Conservation (phyloP, 1,140 invertebrate species). For the Monomorium pharaonis region DNA sequence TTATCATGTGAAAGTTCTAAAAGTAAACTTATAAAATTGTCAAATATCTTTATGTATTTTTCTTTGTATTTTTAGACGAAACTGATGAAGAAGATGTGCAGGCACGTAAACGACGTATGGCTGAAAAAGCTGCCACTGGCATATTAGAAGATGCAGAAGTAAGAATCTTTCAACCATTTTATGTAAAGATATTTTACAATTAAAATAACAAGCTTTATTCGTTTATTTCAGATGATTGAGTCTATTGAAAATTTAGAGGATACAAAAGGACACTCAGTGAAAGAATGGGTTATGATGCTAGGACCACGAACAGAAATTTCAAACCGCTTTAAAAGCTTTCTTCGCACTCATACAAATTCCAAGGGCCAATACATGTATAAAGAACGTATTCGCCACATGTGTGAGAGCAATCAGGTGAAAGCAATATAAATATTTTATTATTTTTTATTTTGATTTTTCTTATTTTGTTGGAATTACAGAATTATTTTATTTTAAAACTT, state of each 20-base stretch:
- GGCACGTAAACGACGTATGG: slow-evolving; percentile 90
- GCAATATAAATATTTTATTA: neutral
- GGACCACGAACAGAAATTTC: slow-evolving; percentile 98
- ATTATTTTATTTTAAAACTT: neutral
- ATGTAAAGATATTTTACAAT: neutral
- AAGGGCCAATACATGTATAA: slow-evolving; percentile 96
- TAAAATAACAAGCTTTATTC: slow-evolving; percentile 44
- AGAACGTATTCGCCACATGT: slow-evolving; percentile 97
- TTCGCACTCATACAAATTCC: slow-evolving; percentile 95
- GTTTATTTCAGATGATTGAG: slow-evolving; percentile 92
- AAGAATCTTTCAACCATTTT: slow-evolving; percentile 31
- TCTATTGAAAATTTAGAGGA: slow-evolving; percentile 99
- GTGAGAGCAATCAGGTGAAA: slow-evolving; percentile 94
- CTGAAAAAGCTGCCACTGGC: slow-evolving; percentile 94
- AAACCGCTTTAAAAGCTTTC: slow-evolving; percentile 98
- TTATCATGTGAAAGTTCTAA: neutral
- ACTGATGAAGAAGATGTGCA: slow-evolving; percentile 88
- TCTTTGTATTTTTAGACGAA: slow-evolving; percentile 82
- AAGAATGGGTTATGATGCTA: slow-evolving; percentile 98
- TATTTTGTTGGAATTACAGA: neutral
- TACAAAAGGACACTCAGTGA: slow-evolving; percentile 94
- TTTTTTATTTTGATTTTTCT: slow-evolving; percentile 14
- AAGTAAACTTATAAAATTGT: slow-evolving; percentile 15
- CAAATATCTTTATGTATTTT: slow-evolving; percentile 10
- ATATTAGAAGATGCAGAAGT: slow-evolving; percentile 91